Evolutionary conservation across 2,797 vertebrate genomes (phyloP).

Genomic region (Parambassis ranga): DNA sequence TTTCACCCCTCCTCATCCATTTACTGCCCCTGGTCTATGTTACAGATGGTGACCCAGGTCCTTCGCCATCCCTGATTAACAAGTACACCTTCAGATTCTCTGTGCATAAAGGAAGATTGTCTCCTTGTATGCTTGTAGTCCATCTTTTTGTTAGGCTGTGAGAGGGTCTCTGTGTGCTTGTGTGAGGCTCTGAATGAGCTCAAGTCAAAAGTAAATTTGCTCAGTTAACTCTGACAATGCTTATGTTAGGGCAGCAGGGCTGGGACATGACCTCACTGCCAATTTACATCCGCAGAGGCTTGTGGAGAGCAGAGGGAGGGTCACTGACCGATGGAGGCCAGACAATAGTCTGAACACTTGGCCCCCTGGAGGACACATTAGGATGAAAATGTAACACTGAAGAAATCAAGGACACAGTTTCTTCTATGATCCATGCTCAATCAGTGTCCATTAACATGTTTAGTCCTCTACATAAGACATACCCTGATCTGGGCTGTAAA

Average conservation of each 20-base stretch:
- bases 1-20: conserved; percentile 76
- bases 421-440: neutral
- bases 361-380: conserved; percentile 17
- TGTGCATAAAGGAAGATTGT: conserved; percentile 36
- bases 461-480: conserved; percentile 10
- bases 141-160: conserved; percentile 40
- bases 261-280: conserved; percentile 79
- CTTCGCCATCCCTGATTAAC: conserved; percentile 62
- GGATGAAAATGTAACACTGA: conserved; percentile 2
- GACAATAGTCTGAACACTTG: conserved; percentile 39
- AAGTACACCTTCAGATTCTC: conserved; percentile 63
- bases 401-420: too few relatives aligned
- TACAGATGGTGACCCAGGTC: conserved; percentile 74
- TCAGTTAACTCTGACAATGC: conserved; percentile 78
- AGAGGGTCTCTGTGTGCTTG: conserved; percentile 36
- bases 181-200: conserved; percentile 56
- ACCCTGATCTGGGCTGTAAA: conserved; percentile 17
- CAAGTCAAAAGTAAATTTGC: conserved; percentile 79
- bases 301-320: conserved; percentile 44
- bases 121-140: conserved; percentile 47
- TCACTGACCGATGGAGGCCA: conserved; percentile 38
- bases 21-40: conserved; percentile 77
- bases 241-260: conserved; percentile 76
- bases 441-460: conserved; percentile 6
- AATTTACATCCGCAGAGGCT: conserved; percentile 69